These are phyloP conservation scores for Eledone cirrhosa DNA, from an alignment of 2,888 invertebrate genomes.

Conservation along the genomic window DNA sequence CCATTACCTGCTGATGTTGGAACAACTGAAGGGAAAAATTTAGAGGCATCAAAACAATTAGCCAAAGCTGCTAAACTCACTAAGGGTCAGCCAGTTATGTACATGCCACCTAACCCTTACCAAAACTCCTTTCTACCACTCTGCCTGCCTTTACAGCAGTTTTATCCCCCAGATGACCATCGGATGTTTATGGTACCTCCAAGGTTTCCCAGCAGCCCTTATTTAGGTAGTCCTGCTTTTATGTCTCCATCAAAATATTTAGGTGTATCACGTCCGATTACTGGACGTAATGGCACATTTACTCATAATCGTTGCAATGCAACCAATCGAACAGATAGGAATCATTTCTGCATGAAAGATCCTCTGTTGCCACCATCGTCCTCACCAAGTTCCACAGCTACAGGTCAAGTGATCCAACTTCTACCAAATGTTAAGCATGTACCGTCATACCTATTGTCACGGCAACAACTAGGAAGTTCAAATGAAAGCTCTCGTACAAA, in stretches of 20 bases:
- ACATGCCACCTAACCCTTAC: slow-evolving; percentile 31
- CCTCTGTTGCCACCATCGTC: slow-evolving; percentile 35
- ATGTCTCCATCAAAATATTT: slow-evolving; percentile 7
- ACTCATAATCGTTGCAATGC: background rate
- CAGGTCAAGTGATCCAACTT: slow-evolving; percentile 52
- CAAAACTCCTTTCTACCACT: slow-evolving; percentile 12
- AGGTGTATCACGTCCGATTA: background rate
- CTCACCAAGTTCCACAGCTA: slow-evolving; percentile 41
- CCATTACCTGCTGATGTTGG: slow-evolving; percentile 7
- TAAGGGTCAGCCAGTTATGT: slow-evolving; percentile 36
- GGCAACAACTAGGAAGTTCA: slow-evolving; percentile 33
- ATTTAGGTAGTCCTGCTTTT: background rate
- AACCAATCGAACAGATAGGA: background rate
- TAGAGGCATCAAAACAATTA: background rate
- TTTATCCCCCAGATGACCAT: slow-evolving; percentile 21
- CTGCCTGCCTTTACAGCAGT: background rate
- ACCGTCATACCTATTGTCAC: slow-evolving; percentile 48
- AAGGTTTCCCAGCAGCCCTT: slow-evolving; percentile 19
- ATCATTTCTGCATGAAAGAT: background rate
- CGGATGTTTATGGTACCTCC: slow-evolving; percentile 22
- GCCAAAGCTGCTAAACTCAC: background rate
- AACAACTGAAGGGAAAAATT: slow-evolving; percentile 1
- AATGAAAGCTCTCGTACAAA: slow-evolving; percentile 17
- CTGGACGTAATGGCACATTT: background rate
- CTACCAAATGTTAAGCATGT: slow-evolving; percentile 60